These are phyloP conservation scores for Coelinius sp. DNA, from an alignment of 2,888 invertebrate genomes.

Conservation along the genomic window DNA sequence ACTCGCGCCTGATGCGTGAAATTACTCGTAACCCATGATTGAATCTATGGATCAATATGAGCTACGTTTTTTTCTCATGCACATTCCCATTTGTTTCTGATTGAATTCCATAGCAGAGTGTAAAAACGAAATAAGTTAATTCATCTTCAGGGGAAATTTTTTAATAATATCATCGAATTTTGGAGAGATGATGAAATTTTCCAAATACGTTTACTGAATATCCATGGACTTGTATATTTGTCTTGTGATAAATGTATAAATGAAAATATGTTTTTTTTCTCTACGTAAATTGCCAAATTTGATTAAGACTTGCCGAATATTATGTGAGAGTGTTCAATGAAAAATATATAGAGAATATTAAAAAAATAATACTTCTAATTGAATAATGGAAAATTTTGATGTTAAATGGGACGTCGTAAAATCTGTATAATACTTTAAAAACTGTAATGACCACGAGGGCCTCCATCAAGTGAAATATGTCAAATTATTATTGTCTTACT, in stretches of 20 bases:
- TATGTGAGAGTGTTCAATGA: background rate
- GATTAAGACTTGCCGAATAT: background rate
- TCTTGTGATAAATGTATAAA: background rate
- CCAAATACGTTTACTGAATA: too few species aligned
- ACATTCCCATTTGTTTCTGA: constrained; percentile 10
- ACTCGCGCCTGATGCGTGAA: background rate
- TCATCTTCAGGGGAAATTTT: too few species aligned
- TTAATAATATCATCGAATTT: too few species aligned
- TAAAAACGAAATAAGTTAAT: too few species aligned
- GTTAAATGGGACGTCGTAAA: background rate
- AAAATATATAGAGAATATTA: background rate
- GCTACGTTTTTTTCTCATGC: background rate
- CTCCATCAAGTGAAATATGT: background rate
- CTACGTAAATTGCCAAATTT: constrained; percentile 6
- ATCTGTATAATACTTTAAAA: background rate
- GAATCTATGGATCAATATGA: background rate
- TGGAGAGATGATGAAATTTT: too few species aligned
- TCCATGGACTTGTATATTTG: background rate
- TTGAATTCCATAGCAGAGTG: background rate
- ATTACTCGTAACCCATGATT: background rate
- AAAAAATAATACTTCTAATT: background rate
- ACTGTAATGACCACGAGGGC: background rate
- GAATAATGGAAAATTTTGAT: background rate
- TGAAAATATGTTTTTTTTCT: background rate
- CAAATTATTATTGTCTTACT: background rate